Base-by-base conservation (phyloP, 2,113 vertebrate species). In the Myodes glareolus region DNA sequence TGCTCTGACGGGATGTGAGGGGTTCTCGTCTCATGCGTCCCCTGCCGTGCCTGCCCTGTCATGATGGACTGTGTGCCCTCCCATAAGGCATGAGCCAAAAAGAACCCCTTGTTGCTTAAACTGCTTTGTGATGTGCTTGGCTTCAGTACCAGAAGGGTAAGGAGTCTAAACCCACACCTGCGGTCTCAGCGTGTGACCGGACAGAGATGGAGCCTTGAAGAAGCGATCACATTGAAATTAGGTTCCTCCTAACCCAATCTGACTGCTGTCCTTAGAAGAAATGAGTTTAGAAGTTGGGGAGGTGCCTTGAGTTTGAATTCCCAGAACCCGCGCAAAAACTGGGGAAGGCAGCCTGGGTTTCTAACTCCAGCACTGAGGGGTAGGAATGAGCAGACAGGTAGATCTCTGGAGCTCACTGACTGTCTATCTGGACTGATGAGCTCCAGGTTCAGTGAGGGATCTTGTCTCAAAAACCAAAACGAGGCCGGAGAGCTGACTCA, bases 11-110 rank as follows among this genome's bases (percentile, higher is more conserved):
- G 19, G 31, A 87, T 68, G 42, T 47, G 84, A 67, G 16, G 61
- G 1, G 29, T 1, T 50, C 33, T 21, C 0, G 25, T 42, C 58
- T 84, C 0, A 10, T 2, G n/a, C 6, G 31, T 17, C 58, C 25
- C 42, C n/a, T 5, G 4, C 10, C 17, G 7, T 23, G 17, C 17
- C 31, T 86, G 61, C 9, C 42, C 63, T 67, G 55, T 23, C 13
- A 2, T 36, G 42, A 68, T 36, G 63, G 31, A 23, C 31, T 25
- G 5, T 68, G 21, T 23, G 31, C 84, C 63, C 67, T 61, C 55
- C 81, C 27, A 25, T 7, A n/a, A 36, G 21, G 31, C 39, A 50
- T 5, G 85, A 70, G 45, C 84, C 17, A 7, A 11, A 87, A 23
- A 0, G 33, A 70, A 70, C 2, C 2, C 63, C 67, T 86, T 39